These are phyloP conservation scores for Nasalis larvatus DNA, from an alignment of 2,113 vertebrate genomes.

Conservation along the genomic window DNA sequence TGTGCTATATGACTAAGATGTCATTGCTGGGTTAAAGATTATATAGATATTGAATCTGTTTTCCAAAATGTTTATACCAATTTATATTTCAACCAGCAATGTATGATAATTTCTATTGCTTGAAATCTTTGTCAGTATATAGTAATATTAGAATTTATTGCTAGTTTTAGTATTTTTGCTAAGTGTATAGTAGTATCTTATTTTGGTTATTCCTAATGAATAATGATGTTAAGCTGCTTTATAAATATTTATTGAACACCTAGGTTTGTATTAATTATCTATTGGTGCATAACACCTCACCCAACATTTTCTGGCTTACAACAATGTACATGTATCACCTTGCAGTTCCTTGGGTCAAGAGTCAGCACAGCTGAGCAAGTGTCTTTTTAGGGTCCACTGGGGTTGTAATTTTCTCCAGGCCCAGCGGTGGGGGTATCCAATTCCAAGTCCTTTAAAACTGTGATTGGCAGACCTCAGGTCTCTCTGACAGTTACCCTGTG, in stretches of 20 bases:
- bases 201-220: not conserved
- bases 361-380: not conserved
- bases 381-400: not conserved
- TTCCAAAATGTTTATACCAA: not conserved
- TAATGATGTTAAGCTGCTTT: not conserved
- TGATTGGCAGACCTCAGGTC: not conserved
- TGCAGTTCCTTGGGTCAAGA: not conserved
- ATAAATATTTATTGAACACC: not conserved
- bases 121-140: not conserved
- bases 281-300: not conserved
- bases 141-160: not conserved
- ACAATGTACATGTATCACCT: not conserved
- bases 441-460: not conserved
- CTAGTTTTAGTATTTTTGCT: not conserved
- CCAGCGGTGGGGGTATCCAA: not conserved
- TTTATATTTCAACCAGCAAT: not conserved
- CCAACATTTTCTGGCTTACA: not conserved
- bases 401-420: not conserved
- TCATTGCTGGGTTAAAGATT: not conserved
- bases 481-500: fast-evolving
- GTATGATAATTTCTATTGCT: not conserved
- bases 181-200: not conserved
- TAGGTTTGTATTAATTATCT: not conserved
- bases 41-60: not conserved
- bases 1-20: too few species aligned